These are phyloP conservation scores for Coranthus polyacanthus DNA, from an alignment of 2,797 vertebrate species.

Conservation along the genomic window DNA sequence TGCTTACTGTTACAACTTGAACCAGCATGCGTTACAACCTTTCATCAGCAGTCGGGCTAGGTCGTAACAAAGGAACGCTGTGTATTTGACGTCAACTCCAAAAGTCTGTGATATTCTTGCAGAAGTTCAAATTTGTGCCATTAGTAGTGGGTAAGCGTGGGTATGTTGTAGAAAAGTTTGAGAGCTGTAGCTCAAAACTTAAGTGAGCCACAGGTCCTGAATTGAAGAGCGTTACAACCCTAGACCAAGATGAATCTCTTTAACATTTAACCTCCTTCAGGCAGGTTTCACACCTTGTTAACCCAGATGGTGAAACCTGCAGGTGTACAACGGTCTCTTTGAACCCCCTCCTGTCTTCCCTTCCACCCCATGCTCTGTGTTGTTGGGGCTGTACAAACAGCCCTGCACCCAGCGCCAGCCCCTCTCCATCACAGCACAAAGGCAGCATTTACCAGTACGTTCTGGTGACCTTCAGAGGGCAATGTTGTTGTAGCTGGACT, in stretches of 20 bases:
- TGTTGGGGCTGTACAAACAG: slow-evolving; percentile 79
- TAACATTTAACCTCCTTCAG: slow-evolving; percentile 28
- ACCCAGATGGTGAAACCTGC: slow-evolving; percentile 72
- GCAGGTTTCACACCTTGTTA: slow-evolving; percentile 71
- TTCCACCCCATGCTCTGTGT: slow-evolving; percentile 41
- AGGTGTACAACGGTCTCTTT: slow-evolving; percentile 69
- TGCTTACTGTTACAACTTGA: no score
- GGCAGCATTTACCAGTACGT: slow-evolving; percentile 84
- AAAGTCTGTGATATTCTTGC: no score
- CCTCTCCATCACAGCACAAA: slow-evolving; percentile 74
- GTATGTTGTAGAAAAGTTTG: no score
- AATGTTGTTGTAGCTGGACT: slow-evolving; percentile 81
- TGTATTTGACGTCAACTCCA: no score
- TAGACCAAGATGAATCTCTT: slow-evolving; percentile 12
- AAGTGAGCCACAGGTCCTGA: no score
- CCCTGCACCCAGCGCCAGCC: slow-evolving; percentile 38
- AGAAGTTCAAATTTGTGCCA: no score
- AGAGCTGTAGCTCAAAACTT: no score
- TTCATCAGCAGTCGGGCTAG: no score
- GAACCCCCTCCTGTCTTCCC: slow-evolving; percentile 35
- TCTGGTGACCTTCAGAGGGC: slow-evolving; percentile 87
- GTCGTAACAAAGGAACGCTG: no score
- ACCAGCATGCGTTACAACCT: no score
- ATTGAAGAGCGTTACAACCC: background rate
- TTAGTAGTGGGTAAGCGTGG: no score